Evolutionary conservation across 2,797 vertebrate species (phyloP).

Genomic region (Chelon auratus): DNA sequence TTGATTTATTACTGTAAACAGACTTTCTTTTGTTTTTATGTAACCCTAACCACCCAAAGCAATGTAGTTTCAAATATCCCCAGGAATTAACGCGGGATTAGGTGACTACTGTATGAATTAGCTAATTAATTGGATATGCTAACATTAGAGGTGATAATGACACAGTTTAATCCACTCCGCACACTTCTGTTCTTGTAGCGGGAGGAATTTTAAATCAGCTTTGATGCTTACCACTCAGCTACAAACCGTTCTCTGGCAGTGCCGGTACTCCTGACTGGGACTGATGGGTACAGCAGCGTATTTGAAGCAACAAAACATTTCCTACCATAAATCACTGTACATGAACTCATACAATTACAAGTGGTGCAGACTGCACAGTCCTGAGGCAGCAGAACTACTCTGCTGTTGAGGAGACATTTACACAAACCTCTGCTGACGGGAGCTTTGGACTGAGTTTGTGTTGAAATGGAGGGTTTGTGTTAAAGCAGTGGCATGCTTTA

Average conservation of each 20-base stretch:
- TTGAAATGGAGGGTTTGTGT: constrained; percentile 49
- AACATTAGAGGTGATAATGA: background rate
- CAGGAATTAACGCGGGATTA: background rate
- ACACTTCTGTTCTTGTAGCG: background rate
- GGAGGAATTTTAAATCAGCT: constrained; percentile 2
- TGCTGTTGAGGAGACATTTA: constrained; percentile 5
- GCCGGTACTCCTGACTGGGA: constrained; percentile 21
- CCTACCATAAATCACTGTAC: constrained; percentile 49
- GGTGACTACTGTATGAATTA: background rate
- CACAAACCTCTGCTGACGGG: constrained; percentile 36
- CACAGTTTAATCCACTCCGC: background rate
- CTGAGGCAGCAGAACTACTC: constrained; percentile 38
- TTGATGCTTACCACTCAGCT: background rate
- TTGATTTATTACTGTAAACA: too few relatives aligned
- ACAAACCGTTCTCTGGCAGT: constrained; percentile 10
- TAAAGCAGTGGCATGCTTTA: constrained; percentile 30
- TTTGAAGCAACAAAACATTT: constrained; percentile 46
- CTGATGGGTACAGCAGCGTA: constrained; percentile 32
- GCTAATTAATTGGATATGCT: background rate
- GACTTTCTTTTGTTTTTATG: background rate
- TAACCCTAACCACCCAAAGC: background rate
- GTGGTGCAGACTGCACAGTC: constrained; percentile 21
- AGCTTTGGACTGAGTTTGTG: constrained; percentile 24
- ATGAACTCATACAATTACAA: constrained; percentile 51
- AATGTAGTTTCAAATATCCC: background rate